Percentiles rank a stretch among this genome's conserved stretches.
These are phyloP conservation scores for Nothobranchius furzeri DNA, from an alignment of 2,113 vertebrate genomes.

Conservation along the genomic window DNA sequence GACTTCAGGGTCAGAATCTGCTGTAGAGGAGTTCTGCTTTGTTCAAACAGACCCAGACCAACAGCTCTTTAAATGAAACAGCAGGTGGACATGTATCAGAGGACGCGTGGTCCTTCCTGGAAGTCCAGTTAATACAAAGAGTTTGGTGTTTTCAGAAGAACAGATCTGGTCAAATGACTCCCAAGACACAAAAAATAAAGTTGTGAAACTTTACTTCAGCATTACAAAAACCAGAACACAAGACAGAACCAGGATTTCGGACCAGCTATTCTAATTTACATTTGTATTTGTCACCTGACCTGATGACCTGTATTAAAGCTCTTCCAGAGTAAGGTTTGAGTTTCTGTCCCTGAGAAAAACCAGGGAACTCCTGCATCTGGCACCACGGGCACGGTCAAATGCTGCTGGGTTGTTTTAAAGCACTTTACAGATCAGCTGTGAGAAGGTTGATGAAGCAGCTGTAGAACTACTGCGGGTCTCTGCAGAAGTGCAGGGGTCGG, in stretches of 20 bases:
- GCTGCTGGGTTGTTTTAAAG: conserved; percentile 37
- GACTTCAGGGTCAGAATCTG: neutral
- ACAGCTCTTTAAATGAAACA: conserved; percentile 59
- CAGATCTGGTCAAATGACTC: too few relatives aligned
- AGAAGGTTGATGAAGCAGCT: conserved; percentile 2
- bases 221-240: too few relatives aligned
- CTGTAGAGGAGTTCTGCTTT: conserved; percentile 58
- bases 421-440: conserved; percentile 44
- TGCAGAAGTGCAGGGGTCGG: conserved; percentile 15
- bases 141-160: too few relatives aligned
- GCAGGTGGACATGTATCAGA: neutral
- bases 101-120: too few relatives aligned
- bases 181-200: too few relatives aligned
- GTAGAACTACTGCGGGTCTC: conserved; percentile 21
- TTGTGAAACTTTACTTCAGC: too few relatives aligned
- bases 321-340: too few relatives aligned
- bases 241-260: too few relatives aligned
- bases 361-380: neutral
- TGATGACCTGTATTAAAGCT: too few relatives aligned
- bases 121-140: too few relatives aligned
- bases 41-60: conserved; percentile 65
- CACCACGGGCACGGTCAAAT: neutral
- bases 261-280: too few relatives aligned
- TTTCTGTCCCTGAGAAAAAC: conserved; percentile 39
- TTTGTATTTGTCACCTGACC: too few relatives aligned